Percentiles rank a stretch among this genome's conserved stretches.
Conservation (phyloP, 2,113 vertebrate species). For the Corapipo altera region DNA sequence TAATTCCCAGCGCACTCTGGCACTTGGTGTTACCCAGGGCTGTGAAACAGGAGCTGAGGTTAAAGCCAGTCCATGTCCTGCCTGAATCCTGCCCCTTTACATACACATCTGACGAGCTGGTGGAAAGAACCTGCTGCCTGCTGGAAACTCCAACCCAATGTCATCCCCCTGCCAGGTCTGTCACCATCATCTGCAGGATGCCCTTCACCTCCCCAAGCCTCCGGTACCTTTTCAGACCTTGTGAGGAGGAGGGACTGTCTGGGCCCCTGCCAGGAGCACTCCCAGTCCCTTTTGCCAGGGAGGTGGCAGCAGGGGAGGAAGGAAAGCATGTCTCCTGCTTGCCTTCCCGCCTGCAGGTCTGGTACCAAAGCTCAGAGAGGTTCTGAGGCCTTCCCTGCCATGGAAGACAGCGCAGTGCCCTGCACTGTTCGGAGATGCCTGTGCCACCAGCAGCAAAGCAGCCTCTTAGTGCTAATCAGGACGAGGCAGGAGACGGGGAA, state of each 20-base stretch:
- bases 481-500: constrained; percentile 16
- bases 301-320: not conserved
- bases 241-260: not conserved
- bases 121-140: not conserved
- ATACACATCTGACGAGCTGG: not conserved
- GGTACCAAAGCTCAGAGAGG: not conserved
- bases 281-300: not conserved
- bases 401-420: rapidly evolving
- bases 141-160: not conserved
- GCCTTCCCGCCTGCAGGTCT: not conserved
- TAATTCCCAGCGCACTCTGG: not conserved
- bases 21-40: rapidly evolving
- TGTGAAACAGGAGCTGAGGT: not conserved
- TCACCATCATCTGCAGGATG: not conserved
- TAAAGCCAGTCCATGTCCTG: not conserved
- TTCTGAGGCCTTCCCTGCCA: not conserved
- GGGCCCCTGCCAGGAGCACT: not conserved
- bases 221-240: not conserved
- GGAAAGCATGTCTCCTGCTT: not conserved
- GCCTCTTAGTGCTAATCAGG: constrained; percentile 38
- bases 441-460: not conserved
- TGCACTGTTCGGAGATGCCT: not conserved
- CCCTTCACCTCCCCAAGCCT: not conserved
- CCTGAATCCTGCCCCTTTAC: not conserved
- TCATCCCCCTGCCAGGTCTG: not conserved